phyloP scores from a whole-genome alignment of 2,113 vertebrate genomes.

The Callionymus lyra region DNA sequence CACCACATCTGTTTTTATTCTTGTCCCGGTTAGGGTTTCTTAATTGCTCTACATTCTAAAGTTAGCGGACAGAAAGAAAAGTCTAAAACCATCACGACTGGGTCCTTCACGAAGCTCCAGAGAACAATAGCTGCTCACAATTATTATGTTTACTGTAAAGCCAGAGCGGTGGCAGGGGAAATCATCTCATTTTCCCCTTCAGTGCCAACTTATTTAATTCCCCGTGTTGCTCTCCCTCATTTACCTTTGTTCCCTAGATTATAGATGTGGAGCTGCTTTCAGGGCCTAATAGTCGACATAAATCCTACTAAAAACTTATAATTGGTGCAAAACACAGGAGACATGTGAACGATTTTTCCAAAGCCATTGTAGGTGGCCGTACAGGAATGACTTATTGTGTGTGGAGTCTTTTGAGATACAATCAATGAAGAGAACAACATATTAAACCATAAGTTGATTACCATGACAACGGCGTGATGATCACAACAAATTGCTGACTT shows the following conservation, averaged over 20 bases:
- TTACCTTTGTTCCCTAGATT: constrained; percentile 19
- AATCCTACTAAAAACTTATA: too few species aligned
- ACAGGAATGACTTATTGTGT: too few species aligned
- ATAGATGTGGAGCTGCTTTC: constrained; percentile 9
- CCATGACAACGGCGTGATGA: too few species aligned
- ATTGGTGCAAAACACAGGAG: background rate
- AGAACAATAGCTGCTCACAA: constrained; percentile 40
- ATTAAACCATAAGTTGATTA: too few species aligned
- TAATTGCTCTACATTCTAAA: constrained; percentile 1
- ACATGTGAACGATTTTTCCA: background rate
- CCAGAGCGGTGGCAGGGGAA: constrained; percentile 48
- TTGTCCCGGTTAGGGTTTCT: too few species aligned
- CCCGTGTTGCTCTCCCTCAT: background rate
- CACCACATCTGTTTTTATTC: too few species aligned
- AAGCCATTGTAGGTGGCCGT: too few species aligned
- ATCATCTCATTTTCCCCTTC: constrained; percentile 43
- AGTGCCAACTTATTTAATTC: constrained; percentile 23
- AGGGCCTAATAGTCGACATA: too few species aligned
- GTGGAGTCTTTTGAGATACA: too few species aligned
- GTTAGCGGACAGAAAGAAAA: constrained; percentile 29
- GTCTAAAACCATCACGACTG: constrained; percentile 26
- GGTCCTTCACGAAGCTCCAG: constrained; percentile 16
- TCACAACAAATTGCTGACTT: too few species aligned
- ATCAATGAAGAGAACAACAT: too few species aligned
- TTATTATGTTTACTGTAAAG: constrained; percentile 63